Evolutionary conservation across 2,113 vertebrate species (phyloP).

Genomic region (Varanus komodoensis): DNA sequence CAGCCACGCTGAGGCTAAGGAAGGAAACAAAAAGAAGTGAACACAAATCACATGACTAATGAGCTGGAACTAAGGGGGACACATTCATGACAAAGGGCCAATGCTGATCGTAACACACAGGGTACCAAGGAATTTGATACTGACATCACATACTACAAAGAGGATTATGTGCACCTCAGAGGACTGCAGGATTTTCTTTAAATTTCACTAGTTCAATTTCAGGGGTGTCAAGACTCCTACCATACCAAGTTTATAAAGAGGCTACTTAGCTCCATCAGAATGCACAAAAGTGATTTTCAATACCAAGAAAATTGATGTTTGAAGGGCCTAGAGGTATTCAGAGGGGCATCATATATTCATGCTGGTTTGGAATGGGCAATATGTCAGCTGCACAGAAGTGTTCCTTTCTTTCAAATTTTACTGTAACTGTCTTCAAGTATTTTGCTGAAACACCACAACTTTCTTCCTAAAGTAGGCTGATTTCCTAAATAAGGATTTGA

Average conservation of each 20-base stretch:
- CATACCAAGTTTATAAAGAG: neutral
- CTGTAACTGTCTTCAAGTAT: neutral
- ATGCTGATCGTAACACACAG: constrained; percentile 26
- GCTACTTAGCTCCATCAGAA: neutral
- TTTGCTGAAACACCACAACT: neutral
- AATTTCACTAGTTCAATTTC: constrained; percentile 24
- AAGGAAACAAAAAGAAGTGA: constrained; percentile 81
- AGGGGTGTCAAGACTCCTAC: neutral
- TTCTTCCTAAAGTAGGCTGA: neutral
- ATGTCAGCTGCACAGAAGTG: neutral
- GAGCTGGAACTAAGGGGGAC: constrained; percentile 64
- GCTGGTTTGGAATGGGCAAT: neutral
- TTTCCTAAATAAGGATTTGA: neutral
- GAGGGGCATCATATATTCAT: neutral
- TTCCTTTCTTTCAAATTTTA: neutral
- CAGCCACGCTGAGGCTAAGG: constrained; percentile 88
- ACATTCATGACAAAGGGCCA: constrained; percentile 58
- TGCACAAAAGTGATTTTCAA: constrained; percentile 7
- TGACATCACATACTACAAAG: constrained; percentile 48
- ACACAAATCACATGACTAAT: constrained; percentile 69
- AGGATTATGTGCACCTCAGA: constrained; percentile 42
- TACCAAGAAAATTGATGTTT: neutral
- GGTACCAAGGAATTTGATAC: constrained; percentile 58
- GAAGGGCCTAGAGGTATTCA: neutral
- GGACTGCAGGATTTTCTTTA: constrained; percentile 21